These are phyloP conservation scores for Tetraodon nigroviridis DNA, from an alignment of 2,113 vertebrate species.

Conservation along the genomic window DNA sequence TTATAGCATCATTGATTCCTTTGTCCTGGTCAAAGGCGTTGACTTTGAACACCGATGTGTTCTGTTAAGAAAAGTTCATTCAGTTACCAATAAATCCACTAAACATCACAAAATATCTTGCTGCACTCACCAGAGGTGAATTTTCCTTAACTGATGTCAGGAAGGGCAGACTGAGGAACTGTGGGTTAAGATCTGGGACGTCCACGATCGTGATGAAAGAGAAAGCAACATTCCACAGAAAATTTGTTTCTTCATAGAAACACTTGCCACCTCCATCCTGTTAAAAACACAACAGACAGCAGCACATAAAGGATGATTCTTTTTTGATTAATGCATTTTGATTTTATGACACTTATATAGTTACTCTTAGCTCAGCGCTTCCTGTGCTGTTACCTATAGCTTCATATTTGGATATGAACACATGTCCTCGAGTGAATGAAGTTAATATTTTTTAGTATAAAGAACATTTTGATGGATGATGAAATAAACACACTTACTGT, in stretches of 20 bases:
- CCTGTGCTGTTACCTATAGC: no score
- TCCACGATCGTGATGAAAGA: constrained; percentile 77
- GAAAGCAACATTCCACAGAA: constrained; percentile 42
- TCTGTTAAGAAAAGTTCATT: constrained; percentile 53
- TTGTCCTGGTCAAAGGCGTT: constrained; percentile 77
- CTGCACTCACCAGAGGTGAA: constrained; percentile 53
- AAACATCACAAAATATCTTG: neutral
- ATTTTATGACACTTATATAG: neutral
- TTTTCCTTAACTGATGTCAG: constrained; percentile 64
- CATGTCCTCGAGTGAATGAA: no score
- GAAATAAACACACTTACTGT: constrained; percentile 62
- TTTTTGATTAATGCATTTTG: neutral
- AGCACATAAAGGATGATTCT: neutral
- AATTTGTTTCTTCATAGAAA: accelerated
- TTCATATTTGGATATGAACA: no score
- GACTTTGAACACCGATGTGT: constrained; percentile 62
- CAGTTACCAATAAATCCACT: no score
- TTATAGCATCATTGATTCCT: constrained; percentile 69
- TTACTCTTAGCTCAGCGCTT: no score
- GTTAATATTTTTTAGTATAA: neutral
- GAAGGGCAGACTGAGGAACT: constrained; percentile 74
- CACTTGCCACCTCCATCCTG: constrained; percentile 74
- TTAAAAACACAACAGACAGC: neutral
- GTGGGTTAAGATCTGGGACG: constrained; percentile 75
- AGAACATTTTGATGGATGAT: neutral